Base-by-base conservation (phyloP, 2,797 vertebrate genomes). In the Xerus rutilus region DNA sequence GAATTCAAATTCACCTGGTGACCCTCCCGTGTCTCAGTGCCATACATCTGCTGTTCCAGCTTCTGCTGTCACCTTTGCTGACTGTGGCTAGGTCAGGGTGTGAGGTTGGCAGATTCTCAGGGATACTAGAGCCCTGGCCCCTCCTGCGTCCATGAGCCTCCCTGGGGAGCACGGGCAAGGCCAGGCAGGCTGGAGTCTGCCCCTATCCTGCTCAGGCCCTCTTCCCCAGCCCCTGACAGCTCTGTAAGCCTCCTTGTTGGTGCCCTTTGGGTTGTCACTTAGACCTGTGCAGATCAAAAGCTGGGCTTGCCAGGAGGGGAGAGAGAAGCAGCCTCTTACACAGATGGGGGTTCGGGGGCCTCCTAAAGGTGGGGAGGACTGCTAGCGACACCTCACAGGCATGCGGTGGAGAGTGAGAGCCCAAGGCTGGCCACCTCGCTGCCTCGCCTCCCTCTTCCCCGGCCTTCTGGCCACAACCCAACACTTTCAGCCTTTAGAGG, bases 131-230 rank as follows among this genome's bases (percentile, higher is more conserved):
- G 20, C 35, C 62, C 3, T 4, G 11, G 15, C 7, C 39, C 21
- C 30, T 84, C 32, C 54, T 5, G 3, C 35, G 15, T 4, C 43
- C 17, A 1, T 59, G n/a, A 64, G 7, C 54, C 69, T 78, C 65
- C 28, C 14, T 2, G 47, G 13, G 6, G 8, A 14, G 5, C 3
- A 0, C 2, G 15, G n/a, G 13, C 67, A 35, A 35, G 25, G 23
- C 49, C 28, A 62, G 45, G 52, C 65, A n/a, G 2, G 52, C 79
- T 20, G 1, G 54, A 89, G 35, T 57, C 1, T 1, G 12, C 18
- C 64, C 12, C 3, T 7, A 3, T 30, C 20, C 30, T 15, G 10
- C 32, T 39, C 13, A 0, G 28, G 30, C 3, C 32, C 4, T 30
- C 65, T 92, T 74, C 70, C 13, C 45, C 70, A 83, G 49, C 65